These are phyloP conservation scores for Calephelis nemesis DNA, from an alignment of 1,140 invertebrate species.

Conservation along the genomic window DNA sequence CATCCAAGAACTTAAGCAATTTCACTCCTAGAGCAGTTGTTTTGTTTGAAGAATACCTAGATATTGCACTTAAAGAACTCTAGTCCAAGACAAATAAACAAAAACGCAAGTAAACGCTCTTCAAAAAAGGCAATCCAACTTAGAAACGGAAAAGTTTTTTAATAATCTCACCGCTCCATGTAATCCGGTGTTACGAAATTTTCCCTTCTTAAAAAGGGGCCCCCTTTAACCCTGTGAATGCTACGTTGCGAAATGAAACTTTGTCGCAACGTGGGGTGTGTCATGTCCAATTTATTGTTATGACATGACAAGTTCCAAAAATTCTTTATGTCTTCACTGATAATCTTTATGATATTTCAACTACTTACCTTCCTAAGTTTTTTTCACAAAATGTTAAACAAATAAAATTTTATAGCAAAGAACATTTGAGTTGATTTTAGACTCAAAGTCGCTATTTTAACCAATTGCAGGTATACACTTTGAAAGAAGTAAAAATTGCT, in stretches of 20 bases:
- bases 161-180: conserved; percentile 69
- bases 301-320: neutral
- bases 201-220: conserved; percentile 44
- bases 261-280: neutral
- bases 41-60: neutral
- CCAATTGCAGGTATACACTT: too few relatives aligned
- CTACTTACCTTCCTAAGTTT: too few relatives aligned
- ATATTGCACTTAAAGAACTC: conserved; percentile 1
- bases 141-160: conserved; percentile 65
- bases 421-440: too few relatives aligned
- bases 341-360: too few relatives aligned
- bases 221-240: neutral
- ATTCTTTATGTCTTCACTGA: too few relatives aligned
- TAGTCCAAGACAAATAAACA: conserved; percentile 35
- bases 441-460: too few relatives aligned
- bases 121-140: conserved; percentile 74
- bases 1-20: neutral
- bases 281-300: neutral
- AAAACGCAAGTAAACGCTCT: conserved; percentile 54
- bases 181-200: conserved; percentile 62
- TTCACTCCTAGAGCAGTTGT: conserved; percentile 2
- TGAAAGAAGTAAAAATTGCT: too few relatives aligned
- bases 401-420: too few relatives aligned
- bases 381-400: too few relatives aligned
- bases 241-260: neutral